Conservation (phyloP, 2,888 invertebrate genomes). For the Phasia obesa region DNA sequence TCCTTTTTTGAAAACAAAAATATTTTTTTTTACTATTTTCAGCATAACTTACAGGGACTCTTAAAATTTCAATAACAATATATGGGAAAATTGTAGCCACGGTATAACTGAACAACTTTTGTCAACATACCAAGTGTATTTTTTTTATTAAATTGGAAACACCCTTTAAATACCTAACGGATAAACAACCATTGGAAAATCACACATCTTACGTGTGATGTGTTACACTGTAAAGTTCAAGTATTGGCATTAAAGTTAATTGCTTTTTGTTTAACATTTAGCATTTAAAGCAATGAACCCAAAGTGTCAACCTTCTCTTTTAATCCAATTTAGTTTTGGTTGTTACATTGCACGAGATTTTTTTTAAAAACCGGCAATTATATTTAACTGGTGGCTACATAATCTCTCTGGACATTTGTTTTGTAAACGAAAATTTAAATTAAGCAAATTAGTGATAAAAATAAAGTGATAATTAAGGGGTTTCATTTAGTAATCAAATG, state of each 20-base stretch:
- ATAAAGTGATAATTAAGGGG: not conserved
- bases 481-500: not conserved
- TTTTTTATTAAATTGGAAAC: too few species aligned
- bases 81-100: too few species aligned
- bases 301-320: conserved; percentile 10
- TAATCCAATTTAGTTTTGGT: conserved; percentile 58
- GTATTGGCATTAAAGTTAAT: conserved; percentile 48
- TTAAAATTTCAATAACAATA: too few species aligned
- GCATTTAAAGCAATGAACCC: conserved; percentile 15
- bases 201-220: too few species aligned
- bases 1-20: too few species aligned
- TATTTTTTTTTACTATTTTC: too few species aligned
- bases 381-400: conserved; percentile 4
- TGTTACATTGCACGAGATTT: not conserved
- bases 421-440: not conserved
- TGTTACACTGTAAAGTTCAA: not conserved
- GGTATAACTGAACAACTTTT: too few species aligned
- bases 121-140: too few species aligned
- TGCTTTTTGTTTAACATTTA: conserved; percentile 45
- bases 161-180: too few species aligned
- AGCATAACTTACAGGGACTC: too few species aligned
- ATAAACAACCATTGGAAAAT: too few species aligned
- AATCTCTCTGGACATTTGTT: not conserved
- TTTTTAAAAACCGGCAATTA: not conserved
- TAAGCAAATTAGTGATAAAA: not conserved